These are phyloP conservation scores for Bombus pascuorum DNA, from an alignment of 1,140 invertebrate species.

Conservation along the genomic window DNA sequence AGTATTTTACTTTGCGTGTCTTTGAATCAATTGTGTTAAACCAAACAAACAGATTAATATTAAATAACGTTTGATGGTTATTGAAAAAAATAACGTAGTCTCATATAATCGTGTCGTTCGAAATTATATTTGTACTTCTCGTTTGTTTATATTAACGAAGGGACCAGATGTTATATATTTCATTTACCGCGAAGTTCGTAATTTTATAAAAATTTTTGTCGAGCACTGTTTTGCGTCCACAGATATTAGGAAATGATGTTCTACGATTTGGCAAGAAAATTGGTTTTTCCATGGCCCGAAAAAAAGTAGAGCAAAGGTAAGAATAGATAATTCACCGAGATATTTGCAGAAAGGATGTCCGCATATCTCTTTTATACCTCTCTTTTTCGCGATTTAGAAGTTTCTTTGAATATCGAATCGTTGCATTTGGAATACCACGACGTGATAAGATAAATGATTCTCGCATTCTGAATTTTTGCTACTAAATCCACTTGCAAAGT, in stretches of 20 bases:
- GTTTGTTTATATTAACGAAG: neutral
- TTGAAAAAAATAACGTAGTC: neutral
- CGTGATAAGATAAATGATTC: neutral
- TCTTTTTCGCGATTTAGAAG: neutral
- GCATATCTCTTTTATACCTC: neutral
- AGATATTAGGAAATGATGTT: neutral
- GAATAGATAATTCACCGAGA: neutral
- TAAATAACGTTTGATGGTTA: neutral
- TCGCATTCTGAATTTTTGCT: neutral
- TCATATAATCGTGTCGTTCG: neutral
- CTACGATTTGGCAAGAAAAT: neutral
- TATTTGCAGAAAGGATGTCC: neutral
- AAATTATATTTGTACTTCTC: neutral
- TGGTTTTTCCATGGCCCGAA: neutral
- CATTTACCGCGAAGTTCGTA: neutral
- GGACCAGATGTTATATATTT: neutral
- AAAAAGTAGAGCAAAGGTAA: neutral
- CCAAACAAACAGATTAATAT: neutral
- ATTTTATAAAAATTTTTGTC: neutral
- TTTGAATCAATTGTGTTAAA: no score
- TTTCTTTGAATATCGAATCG: neutral
- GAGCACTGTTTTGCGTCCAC: neutral
- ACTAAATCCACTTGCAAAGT: neutral
- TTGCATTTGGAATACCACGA: neutral
- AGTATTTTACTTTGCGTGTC: no score